Evolutionary conservation across 2,797 vertebrate species (phyloP).

Genomic region (Podargus strigoides): DNA sequence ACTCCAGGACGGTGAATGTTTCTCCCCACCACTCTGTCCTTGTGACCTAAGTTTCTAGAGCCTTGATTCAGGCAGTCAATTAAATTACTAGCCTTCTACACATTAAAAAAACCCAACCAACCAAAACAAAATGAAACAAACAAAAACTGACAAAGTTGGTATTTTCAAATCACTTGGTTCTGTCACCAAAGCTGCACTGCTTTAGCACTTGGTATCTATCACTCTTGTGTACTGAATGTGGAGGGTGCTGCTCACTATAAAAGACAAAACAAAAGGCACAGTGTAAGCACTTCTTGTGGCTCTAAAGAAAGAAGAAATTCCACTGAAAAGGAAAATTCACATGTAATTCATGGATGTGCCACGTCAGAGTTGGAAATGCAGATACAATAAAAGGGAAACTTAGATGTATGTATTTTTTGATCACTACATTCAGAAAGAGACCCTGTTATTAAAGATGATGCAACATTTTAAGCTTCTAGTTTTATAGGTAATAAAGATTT

Average conservation of each 20-base stretch:
- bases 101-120: neutral
- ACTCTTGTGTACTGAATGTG: no score
- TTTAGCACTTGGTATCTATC: neutral
- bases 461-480: neutral
- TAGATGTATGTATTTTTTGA: neutral
- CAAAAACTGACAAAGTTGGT: neutral
- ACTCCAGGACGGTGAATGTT: neutral
- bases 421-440: neutral
- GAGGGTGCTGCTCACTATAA: neutral
- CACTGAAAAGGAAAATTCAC: neutral
- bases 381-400: neutral
- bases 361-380: neutral
- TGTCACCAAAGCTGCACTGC: neutral
- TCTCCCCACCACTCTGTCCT: neutral
- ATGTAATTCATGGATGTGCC: neutral
- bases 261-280: neutral
- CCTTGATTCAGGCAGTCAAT: neutral
- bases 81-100: neutral
- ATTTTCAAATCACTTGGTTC: neutral
- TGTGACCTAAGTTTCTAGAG: neutral
- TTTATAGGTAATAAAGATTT: neutral
- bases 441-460: accelerated
- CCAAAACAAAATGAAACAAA: neutral
- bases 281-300: neutral
- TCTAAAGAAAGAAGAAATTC: neutral